phyloP scores from a whole-genome alignment of 2,113 vertebrate genomes.

The Pteruthius melanotis region DNA sequence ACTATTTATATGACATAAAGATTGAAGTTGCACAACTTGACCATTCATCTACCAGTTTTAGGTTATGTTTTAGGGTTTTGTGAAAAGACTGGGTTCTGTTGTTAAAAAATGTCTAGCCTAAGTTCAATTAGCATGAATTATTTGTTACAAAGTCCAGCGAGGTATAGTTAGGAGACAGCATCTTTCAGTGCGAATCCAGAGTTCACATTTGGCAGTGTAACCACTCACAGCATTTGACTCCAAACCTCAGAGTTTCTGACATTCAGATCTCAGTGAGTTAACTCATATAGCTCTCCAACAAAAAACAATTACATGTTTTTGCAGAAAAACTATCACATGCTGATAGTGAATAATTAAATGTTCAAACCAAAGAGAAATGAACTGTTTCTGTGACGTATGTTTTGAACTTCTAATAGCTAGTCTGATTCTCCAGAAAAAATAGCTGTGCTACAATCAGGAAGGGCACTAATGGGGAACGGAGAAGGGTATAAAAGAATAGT shows the following conservation, averaged over 20 bases:
- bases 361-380: constrained; percentile 23
- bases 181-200: background rate
- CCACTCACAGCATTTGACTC: background rate
- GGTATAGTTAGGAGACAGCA: background rate
- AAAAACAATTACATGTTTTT: background rate
- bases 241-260: background rate
- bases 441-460: background rate
- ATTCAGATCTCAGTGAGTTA: background rate
- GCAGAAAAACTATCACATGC: background rate
- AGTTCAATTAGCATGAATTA: background rate
- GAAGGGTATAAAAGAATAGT: background rate
- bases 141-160: background rate
- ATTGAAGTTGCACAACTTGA: background rate
- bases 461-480: background rate
- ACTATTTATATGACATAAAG: background rate
- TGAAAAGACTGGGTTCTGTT: background rate
- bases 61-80: background rate
- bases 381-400: constrained; percentile 16
- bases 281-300: background rate
- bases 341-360: constrained; percentile 32
- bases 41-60: background rate
- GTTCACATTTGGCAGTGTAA: background rate
- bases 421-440: constrained; percentile 9
- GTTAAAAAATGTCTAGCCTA: background rate
- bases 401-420: constrained; percentile 38